Base-by-base conservation (phyloP, 2,113 vertebrate species). In the Amphilophus citrinellus region DNA sequence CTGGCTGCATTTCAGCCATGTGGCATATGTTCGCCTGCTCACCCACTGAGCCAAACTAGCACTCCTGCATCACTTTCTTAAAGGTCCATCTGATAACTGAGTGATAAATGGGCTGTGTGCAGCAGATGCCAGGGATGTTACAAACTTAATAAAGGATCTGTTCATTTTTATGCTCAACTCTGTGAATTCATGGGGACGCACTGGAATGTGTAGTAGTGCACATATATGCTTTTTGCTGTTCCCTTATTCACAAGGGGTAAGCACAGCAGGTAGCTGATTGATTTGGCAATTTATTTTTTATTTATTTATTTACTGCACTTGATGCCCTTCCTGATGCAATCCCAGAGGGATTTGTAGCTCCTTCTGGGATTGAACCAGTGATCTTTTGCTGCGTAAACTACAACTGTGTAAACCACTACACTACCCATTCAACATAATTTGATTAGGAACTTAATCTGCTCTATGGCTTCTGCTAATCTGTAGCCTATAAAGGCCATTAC, bases 121-220 rank as follows among this genome's bases (percentile, higher is more conserved):
- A 73, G 32, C 17, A 77, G 9, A 65, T 84, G 65, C 57, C 53
- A 79, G 58, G 30, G n/a, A 35, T 61, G 39, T 77, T 56, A 32
- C 30, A 42, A 27, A 44, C 57, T 56, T 37, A 30, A 27, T 35
- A n/a, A 27, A 53, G 27, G 42, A 61, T 37, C 59, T 53, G 35
- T 63, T 50, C 47, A 15, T 50, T 18, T 3, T 17, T 53, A 1
- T 3, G 11, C 32, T 47, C n/a, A 17, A 11, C 44, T 50, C 15
- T 61, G 6, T 76, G n/a, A 60, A 56, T 35, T 56, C 4, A 59
- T 30, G 22, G 5, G 15, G 18, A 2, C 58, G 60, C 61, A 35
- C 15, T 39, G 42, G 7, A 50, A 57, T 47, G 42, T 68, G 15
- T 39, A 39, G 35, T 9, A 9, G 56, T 39, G 66, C 27, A 11